phyloP scores from a whole-genome alignment of 1,140 invertebrate genomes.

The Cheumatopsyche charites region DNA sequence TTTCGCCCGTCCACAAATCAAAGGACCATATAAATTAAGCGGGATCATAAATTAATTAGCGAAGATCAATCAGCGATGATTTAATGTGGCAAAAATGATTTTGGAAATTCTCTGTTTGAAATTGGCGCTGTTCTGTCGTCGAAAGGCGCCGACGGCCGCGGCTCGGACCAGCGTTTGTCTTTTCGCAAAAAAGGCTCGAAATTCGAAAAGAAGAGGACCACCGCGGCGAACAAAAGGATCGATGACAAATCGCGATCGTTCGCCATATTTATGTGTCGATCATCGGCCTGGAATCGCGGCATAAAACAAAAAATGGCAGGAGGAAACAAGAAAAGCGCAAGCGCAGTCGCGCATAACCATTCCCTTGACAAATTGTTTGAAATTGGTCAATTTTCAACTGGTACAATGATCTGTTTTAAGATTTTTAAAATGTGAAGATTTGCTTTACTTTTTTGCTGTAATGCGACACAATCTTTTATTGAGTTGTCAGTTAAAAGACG shows the following conservation, averaged over 20 bases:
- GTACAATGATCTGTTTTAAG: too few relatives aligned
- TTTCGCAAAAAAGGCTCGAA: too few relatives aligned
- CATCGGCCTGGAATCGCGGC: constrained; percentile 22
- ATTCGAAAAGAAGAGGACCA: constrained; percentile 30
- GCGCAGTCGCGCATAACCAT: background rate
- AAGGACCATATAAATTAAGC: too few relatives aligned
- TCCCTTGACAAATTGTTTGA: too few relatives aligned
- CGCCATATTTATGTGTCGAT: constrained; percentile 41
- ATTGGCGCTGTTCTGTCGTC: background rate
- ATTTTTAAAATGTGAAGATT: too few relatives aligned
- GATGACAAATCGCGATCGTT: constrained; percentile 42
- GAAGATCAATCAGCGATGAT: background rate
- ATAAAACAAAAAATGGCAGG: constrained; percentile 1
- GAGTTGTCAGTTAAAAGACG: too few relatives aligned
- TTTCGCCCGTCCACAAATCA: too few relatives aligned
- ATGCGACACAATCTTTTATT: too few relatives aligned
- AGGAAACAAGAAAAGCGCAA: background rate
- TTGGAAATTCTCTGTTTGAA: background rate
- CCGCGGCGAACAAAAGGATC: constrained; percentile 41
- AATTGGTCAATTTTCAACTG: too few relatives aligned
- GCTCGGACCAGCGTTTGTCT: too few relatives aligned
- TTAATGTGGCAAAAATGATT: background rate
- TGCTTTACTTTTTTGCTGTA: too few relatives aligned
- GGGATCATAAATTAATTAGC: background rate
- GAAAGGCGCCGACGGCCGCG: constrained; percentile 10